These are phyloP conservation scores for Tinea pellionella DNA, from an alignment of 2,888 invertebrate genomes.

Conservation along the genomic window DNA sequence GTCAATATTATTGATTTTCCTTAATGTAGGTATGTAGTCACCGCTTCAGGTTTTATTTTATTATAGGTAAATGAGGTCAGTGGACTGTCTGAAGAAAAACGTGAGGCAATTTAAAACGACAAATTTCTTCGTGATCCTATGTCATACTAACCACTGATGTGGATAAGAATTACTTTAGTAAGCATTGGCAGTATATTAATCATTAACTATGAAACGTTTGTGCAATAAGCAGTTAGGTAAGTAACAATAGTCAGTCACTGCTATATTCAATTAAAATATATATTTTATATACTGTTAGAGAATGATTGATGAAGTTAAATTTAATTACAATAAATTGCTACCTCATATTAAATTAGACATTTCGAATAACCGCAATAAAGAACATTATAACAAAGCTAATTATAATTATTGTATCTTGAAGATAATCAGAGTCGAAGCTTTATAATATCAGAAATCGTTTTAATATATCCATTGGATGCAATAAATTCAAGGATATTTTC, in stretches of 20 bases:
- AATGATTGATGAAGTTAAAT: neutral
- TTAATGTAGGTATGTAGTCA: neutral
- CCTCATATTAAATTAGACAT: conserved; percentile 1
- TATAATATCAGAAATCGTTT: conserved; percentile 7
- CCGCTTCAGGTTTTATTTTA: conserved; percentile 3
- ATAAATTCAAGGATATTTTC: conserved; percentile 11
- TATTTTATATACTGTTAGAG: neutral
- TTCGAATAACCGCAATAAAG: neutral
- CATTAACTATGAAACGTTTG: neutral
- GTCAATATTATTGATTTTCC: conserved; percentile 33
- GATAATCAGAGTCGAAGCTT: conserved; percentile 1
- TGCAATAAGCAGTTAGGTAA: neutral
- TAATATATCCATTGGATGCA: neutral
- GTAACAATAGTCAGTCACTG: neutral
- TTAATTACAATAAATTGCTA: neutral
- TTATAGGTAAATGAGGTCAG: conserved; percentile 14
- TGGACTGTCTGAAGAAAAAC: conserved; percentile 9
- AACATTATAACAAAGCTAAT: conserved; percentile 1
- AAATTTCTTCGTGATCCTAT: neutral
- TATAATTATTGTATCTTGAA: conserved; percentile 6
- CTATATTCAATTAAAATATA: conserved; percentile 2
- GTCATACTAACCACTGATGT: neutral
- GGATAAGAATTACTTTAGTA: neutral
- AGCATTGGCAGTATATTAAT: neutral
- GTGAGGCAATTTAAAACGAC: neutral